Base-by-base conservation (phyloP, 2,888 invertebrate genomes). In the Odontocolon sp. region DNA sequence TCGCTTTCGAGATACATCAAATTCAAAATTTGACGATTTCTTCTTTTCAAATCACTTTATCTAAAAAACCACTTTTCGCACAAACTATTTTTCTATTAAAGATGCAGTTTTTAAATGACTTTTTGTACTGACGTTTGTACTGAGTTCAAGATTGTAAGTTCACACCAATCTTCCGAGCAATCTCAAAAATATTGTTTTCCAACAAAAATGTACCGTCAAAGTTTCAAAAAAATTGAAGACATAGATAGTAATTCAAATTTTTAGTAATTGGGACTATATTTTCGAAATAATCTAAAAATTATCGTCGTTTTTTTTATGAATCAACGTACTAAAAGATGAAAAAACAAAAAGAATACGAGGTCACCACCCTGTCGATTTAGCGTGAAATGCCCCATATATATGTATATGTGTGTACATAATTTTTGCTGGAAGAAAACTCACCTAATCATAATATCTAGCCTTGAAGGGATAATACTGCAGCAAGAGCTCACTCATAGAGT, bases 361-460 rank as follows among this genome's bases (percentile, higher is more conserved):
- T n/a, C n/a, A n/a, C n/a, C n/a, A n/a, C n/a, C n/a, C n/a, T n/a
- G n/a, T n/a, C n/a, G n/a, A n/a, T n/a, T n/a, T n/a, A n/a, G n/a
- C n/a, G 5, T 45, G 4, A 4, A 21, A 14, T 45, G 57, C 40
- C 26, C 38, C 11, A 36, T 38, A 33, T 40, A 23, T 16, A 59
- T 8, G n/a, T 21, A 11, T 47, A 11, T 45, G 45, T 45, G 61
- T 33, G 45, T 14, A 23, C 31, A 45, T 18, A 33, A 33, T 45
- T 57, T 26, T 28, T 18, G 59, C 42, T 52, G 50, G 23, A 50
- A 21, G 9, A 50, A n/a, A 64, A 86, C 89, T 89, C 82, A 90
- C 90, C 90, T 90, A 89, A 88, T 88, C 90, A 90, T 90, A 90
- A 89, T 90, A 90, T 84, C 87, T 83, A 83, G 82, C 75, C 85